Conservation (phyloP, 2,888 invertebrate genomes). For the Pyralis farinalis region DNA sequence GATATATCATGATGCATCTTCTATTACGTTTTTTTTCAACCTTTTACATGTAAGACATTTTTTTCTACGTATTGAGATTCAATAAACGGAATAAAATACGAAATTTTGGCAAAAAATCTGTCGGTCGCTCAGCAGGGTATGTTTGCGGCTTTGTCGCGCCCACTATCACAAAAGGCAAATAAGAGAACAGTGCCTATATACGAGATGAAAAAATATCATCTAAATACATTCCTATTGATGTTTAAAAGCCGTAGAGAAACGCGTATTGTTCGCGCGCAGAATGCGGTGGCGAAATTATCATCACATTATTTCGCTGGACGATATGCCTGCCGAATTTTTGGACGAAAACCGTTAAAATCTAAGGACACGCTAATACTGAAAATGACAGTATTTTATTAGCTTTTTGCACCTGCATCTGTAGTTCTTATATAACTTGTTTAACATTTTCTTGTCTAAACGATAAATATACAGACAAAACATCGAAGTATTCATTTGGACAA, state of each 20-base stretch:
- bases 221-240: conserved; percentile 76
- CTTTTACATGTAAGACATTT: conserved; percentile 29
- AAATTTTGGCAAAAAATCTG: conserved; percentile 63
- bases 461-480: too few species aligned
- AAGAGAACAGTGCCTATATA: conserved; percentile 68
- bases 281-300: conserved; percentile 76
- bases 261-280: conserved; percentile 61
- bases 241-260: conserved; percentile 78
- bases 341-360: conserved; percentile 33
- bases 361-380: conserved; percentile 1
- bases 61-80: conserved; percentile 54
- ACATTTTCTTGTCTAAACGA: too few species aligned
- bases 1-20: conserved; percentile 71
- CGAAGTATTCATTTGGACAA: too few species aligned
- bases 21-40: conserved; percentile 57
- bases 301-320: conserved; percentile 59
- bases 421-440: neutral
- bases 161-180: conserved; percentile 78
- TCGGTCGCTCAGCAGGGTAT: conserved; percentile 72
- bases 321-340: conserved; percentile 25
- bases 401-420: neutral
- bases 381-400: neutral
- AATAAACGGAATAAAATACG: conserved; percentile 76
- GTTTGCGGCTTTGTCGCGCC: conserved; percentile 80
- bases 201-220: conserved; percentile 61